Conservation (phyloP, 2,797 vertebrate genomes). For the Rhyacichthys aspro region DNA sequence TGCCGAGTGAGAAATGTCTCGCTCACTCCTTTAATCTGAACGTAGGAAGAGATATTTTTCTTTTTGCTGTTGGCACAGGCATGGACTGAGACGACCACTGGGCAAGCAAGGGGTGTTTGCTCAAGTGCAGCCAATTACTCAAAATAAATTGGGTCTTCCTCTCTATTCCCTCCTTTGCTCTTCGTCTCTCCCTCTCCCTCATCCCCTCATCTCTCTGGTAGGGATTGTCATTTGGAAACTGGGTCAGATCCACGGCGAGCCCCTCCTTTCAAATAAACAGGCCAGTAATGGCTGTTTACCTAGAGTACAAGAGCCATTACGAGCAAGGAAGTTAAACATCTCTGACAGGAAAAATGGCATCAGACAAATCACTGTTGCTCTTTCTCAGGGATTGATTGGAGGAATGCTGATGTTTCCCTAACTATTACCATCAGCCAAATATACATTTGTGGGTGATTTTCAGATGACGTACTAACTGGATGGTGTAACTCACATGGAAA, state of each 20-base stretch:
- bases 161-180: slow-evolving; percentile 61
- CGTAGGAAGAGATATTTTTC: slow-evolving; percentile 49
- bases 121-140: slow-evolving; percentile 87
- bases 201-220: slow-evolving; percentile 67
- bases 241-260: slow-evolving; percentile 64
- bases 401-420: slow-evolving; percentile 70
- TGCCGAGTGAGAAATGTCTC: slow-evolving; percentile 28
- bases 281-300: slow-evolving; percentile 81
- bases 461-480: slow-evolving; percentile 55
- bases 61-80: slow-evolving; percentile 60
- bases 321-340: slow-evolving; percentile 80
- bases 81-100: slow-evolving; percentile 67
- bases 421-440: slow-evolving; percentile 74
- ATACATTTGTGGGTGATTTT: slow-evolving; percentile 36
- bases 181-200: slow-evolving; percentile 34
- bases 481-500: slow-evolving; percentile 67
- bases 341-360: slow-evolving; percentile 80
- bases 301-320: slow-evolving; percentile 78
- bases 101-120: slow-evolving; percentile 77
- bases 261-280: slow-evolving; percentile 83
- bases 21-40: slow-evolving; percentile 58
- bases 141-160: slow-evolving; percentile 84
- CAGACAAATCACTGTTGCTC: slow-evolving; percentile 81
- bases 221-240: slow-evolving; percentile 72
- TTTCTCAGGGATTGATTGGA: slow-evolving; percentile 76